Percentiles rank a stretch among this genome's conserved stretches.
Evolutionary conservation across 2,797 vertebrate species (phyloP).

Genomic region (Arctocebus calabarensis): DNA sequence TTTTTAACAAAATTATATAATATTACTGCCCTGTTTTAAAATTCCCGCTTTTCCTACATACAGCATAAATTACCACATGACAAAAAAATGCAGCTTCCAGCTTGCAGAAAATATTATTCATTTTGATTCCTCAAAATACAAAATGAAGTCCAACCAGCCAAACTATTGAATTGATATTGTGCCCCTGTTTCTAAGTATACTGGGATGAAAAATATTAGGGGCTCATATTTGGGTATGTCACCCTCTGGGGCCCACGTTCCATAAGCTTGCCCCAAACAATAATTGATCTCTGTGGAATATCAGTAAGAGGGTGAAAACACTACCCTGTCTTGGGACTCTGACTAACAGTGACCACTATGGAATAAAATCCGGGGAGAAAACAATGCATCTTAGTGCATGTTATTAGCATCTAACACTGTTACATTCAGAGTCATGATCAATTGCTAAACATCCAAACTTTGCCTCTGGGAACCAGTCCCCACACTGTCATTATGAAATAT

Average conservation of each 20-base stretch:
- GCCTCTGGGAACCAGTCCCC: neutral
- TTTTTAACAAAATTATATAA: neutral
- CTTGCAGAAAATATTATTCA: neutral
- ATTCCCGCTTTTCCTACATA: neutral
- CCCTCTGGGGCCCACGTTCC: neutral
- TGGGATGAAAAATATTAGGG: neutral
- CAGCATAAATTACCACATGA: neutral
- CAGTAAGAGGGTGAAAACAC: neutral
- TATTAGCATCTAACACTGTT: neutral
- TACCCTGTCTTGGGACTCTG: neutral
- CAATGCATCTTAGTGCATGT: neutral
- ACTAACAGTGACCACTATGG: neutral
- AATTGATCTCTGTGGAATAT: neutral
- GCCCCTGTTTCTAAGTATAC: neutral
- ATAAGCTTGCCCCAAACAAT: neutral
- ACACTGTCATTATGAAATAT: neutral
- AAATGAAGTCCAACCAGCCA: neutral
- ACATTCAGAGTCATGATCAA: neutral
- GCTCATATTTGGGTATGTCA: neutral
- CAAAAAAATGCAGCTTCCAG: neutral
- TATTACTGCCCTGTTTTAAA: neutral
- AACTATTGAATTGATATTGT: neutral
- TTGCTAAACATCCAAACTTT: neutral
- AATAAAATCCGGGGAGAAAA: neutral
- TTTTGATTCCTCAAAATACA: neutral